Conservation (phyloP, 2,113 vertebrate genomes). For the Zosterops borbonicus region DNA sequence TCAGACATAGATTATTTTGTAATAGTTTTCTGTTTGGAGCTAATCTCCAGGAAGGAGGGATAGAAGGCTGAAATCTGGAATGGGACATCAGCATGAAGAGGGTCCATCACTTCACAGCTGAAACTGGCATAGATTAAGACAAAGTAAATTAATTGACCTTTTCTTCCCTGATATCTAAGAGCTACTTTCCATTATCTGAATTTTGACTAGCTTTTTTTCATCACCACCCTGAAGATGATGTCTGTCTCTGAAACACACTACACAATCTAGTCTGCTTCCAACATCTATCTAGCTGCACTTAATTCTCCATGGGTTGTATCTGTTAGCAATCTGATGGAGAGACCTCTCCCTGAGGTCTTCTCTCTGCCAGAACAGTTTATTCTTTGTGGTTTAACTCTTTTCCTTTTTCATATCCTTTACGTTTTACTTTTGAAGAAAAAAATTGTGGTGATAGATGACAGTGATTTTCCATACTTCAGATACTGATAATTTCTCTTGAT, state of each 20-base stretch:
- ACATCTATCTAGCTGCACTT: neutral
- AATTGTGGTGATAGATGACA: neutral
- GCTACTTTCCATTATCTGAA: neutral
- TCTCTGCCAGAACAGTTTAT: neutral
- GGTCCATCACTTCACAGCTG: neutral
- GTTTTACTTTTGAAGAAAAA: neutral
- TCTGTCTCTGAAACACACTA: neutral
- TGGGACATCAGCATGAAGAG: neutral
- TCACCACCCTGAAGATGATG: neutral
- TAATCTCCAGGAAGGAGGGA: neutral
- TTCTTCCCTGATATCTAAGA: neutral
- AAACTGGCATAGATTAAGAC: neutral
- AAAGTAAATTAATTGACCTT: neutral
- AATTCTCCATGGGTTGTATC: neutral
- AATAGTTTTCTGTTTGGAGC: neutral
- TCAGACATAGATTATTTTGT: neutral
- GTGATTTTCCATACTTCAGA: neutral
- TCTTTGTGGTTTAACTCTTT: neutral
- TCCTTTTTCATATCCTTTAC: neutral
- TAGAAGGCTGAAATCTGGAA: neutral
- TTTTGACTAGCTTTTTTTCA: neutral
- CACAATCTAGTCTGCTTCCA: neutral
- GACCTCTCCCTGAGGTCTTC: neutral
- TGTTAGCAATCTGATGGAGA: neutral
- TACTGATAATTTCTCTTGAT: neutral